Base-by-base conservation (phyloP, 2,113 vertebrate species). In the Ascaphus truei region DNA sequence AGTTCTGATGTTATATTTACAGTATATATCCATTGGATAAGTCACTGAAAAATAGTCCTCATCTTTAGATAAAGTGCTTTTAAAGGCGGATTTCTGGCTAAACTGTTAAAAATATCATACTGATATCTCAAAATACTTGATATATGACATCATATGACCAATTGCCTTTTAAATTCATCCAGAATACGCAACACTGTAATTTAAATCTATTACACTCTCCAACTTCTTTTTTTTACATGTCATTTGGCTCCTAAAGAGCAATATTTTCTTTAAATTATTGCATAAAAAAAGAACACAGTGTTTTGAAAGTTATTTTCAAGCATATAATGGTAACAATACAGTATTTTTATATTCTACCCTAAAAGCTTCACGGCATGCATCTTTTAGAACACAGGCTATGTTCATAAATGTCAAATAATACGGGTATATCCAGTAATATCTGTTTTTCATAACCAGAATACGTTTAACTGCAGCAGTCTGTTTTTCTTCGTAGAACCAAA, bases 391-490 rank as follows among this genome's bases (percentile, higher is more conserved):
- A 27, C 29, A 6, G 11, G 41, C 36, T 50, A 36, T 37, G 55
- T 59, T 37, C 30, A 50, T 50, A 59, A 50, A 59, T 58, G 65
- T 59, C 39, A 68, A 20, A 36, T 59, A 58, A 50, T 50, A 20
- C 41, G 5, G 53, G 10, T 59, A 59, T 58, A 50, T 59, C 45
- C 45, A 18, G 55, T 20, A 57, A 68, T 68, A 68, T 50, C 55
- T 59, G 43, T 9, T 58, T 58, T 47, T 53, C 30, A 50, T 58
- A 58, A 68, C 29, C 22, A 20, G 39, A 48, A 68, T 34, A 25
- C 29, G 41, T 58, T 57, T 33, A 48, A 58, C 39, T 33, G 41
- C 39, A 22, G 33, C 22, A 50, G 29, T 68, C 50, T 68, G 65
- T 47, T 68, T 59, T 59, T n/a, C 31, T 37, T 68, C 55, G 37